phyloP scores from a whole-genome alignment of 37 sponge, comb jelly and placozoan species.

The Halichondria panicea region DNA sequence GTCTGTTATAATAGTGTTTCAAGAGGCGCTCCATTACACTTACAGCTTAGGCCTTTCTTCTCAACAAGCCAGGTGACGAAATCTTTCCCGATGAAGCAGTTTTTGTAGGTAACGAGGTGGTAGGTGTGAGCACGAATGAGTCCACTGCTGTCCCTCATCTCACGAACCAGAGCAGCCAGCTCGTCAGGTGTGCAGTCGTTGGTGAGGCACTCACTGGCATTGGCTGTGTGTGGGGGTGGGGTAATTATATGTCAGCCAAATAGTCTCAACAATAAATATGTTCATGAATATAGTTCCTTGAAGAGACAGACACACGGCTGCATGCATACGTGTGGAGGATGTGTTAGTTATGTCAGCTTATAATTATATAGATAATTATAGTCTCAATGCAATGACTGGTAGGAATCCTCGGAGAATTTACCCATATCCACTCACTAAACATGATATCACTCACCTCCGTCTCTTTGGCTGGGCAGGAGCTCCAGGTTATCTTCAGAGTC shows the following conservation, averaged over 20 bases:
- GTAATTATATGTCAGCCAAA: neutral
- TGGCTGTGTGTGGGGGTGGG: too few relatives aligned
- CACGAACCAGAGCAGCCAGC: slow-evolving; percentile 68
- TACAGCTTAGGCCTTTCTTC: slow-evolving; percentile 46
- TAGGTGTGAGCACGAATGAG: slow-evolving; percentile 69
- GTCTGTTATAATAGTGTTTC: neutral
- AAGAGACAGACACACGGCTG: neutral
- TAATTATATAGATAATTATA: too few relatives aligned
- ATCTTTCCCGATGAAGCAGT: slow-evolving; percentile 76
- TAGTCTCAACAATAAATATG: neutral
- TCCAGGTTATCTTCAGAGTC: neutral
- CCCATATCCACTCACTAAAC: neutral
- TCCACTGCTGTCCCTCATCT: slow-evolving; percentile 73
- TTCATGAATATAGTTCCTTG: neutral
- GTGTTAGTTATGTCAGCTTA: neutral
- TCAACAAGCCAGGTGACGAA: slow-evolving; percentile 81
- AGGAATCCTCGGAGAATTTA: neutral
- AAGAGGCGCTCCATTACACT: neutral
- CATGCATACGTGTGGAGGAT: neutral
- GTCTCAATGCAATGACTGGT: neutral
- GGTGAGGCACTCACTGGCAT: too few relatives aligned
- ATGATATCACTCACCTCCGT: neutral
- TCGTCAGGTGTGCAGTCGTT: slow-evolving; percentile 79
- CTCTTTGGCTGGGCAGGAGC: slow-evolving; percentile 52
- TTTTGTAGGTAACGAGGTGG: slow-evolving; percentile 70